Conservation (phyloP, 2,888 invertebrate species). For the Notodonta dromedarius region DNA sequence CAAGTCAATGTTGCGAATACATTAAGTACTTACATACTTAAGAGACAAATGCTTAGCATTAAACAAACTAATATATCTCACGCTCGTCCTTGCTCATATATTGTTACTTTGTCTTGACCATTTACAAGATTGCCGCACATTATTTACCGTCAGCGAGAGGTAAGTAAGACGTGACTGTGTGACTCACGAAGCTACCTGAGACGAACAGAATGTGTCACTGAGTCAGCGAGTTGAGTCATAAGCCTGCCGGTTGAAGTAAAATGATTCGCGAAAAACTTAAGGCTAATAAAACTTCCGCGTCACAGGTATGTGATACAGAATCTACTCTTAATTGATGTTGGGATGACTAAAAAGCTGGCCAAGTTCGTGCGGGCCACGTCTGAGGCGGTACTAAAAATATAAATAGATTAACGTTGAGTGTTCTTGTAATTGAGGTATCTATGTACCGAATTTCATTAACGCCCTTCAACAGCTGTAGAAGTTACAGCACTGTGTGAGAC, state of each 20-base stretch:
- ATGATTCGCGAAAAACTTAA: slow-evolving; percentile 18
- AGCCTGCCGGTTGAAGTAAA: slow-evolving; percentile 13
- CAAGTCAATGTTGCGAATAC: too few species aligned
- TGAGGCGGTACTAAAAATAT: too few species aligned
- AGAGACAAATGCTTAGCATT: not conserved
- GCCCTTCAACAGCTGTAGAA: too few species aligned
- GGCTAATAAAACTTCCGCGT: not conserved
- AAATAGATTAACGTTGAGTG: too few species aligned
- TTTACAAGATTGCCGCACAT: not conserved
- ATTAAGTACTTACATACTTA: too few species aligned
- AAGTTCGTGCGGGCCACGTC: too few species aligned
- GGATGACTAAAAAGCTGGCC: too few species aligned
- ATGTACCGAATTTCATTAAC: too few species aligned
- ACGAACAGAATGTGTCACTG: slow-evolving; percentile 41
- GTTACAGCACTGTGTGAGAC: too few species aligned
- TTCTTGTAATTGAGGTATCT: too few species aligned
- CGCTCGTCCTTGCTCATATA: not conserved
- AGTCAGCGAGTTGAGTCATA: slow-evolving; percentile 47
- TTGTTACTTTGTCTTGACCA: not conserved
- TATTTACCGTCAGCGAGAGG: slow-evolving; percentile 5
- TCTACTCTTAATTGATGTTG: too few species aligned
- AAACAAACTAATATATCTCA: not conserved
- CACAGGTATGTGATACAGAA: not conserved
- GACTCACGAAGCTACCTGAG: slow-evolving; percentile 46
- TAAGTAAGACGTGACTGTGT: slow-evolving; percentile 16